A percentile compares a stretch with the other conserved stretches of the same genome.
These are phyloP conservation scores for Formica selysi DNA, from an alignment of 1,140 invertebrate species.

Conservation along the genomic window DNA sequence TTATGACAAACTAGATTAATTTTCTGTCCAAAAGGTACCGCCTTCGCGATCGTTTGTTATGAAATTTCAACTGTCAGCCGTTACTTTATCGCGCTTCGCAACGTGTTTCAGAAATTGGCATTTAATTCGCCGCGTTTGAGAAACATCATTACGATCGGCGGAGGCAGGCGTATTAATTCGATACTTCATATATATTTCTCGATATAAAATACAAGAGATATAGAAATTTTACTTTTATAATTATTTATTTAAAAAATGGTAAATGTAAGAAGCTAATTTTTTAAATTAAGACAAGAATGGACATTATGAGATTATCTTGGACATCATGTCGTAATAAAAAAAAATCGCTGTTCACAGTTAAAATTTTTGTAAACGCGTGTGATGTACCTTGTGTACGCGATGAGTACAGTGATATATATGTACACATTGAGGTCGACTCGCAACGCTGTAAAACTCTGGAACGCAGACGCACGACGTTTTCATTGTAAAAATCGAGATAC, in stretches of 20 bases:
- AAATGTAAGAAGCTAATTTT: background rate
- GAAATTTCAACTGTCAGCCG: constrained; percentile 85
- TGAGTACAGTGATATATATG: constrained; percentile 10
- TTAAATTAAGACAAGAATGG: constrained; percentile 16
- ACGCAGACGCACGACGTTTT: constrained; percentile 66
- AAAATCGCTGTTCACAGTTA: background rate
- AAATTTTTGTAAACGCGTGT: constrained; percentile 13
- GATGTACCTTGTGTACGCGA: constrained; percentile 9
- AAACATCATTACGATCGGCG: constrained; percentile 55
- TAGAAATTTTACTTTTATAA: constrained; percentile 3
- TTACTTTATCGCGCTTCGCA: constrained; percentile 61
- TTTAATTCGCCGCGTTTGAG: constrained; percentile 64
- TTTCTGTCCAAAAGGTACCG: constrained; percentile 82
- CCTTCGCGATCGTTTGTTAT: constrained; percentile 85
- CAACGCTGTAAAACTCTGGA: constrained; percentile 51
- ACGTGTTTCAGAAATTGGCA: constrained; percentile 61
- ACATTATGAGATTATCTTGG: background rate
- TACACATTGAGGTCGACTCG: constrained; percentile 32
- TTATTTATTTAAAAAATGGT: background rate
- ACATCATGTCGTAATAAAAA: constrained; percentile 16
- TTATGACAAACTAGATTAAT: constrained; percentile 87
- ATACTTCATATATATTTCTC: background rate
- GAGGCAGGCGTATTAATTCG: background rate
- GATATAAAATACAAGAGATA: background rate
- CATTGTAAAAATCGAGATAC: constrained; percentile 78